A percentile compares a stretch with the other conserved stretches of the same genome.
Conservation (phyloP, 2,888 invertebrate species). For the Rhingia rostrata region DNA sequence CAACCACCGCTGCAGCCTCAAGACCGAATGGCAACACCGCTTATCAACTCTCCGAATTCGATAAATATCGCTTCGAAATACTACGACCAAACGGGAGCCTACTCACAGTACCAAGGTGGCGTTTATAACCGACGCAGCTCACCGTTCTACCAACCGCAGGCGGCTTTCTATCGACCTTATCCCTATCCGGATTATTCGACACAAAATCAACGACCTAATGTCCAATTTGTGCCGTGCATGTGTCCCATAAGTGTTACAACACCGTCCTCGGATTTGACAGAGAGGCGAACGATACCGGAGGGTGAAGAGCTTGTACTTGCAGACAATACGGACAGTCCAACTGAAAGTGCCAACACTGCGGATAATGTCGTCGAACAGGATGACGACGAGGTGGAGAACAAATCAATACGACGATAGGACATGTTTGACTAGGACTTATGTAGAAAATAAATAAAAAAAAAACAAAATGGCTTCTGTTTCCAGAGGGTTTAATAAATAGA, state of each 20-base stretch:
- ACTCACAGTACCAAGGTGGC: slow-evolving; percentile 68
- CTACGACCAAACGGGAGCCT: slow-evolving; percentile 41
- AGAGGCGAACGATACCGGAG: slow-evolving; percentile 51
- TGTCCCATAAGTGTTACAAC: slow-evolving; percentile 79
- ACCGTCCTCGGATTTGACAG: slow-evolving; percentile 16
- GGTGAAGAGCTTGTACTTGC: slow-evolving; percentile 43
- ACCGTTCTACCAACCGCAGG: slow-evolving; percentile 75
- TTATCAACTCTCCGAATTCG: slow-evolving; percentile 43
- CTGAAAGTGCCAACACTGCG: slow-evolving; percentile 34
- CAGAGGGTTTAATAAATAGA: too few relatives aligned
- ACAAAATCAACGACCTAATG: slow-evolving; percentile 75
- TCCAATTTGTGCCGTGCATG: slow-evolving; percentile 81
- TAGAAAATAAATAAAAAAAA: too few relatives aligned
- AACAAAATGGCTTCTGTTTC: too few relatives aligned
- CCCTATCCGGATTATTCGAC: slow-evolving; percentile 81
- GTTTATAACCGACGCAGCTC: slow-evolving; percentile 79
- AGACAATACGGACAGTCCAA: slow-evolving; percentile 29
- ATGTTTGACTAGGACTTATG: neutral
- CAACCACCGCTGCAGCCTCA: slow-evolving; percentile 39
- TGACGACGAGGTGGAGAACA: slow-evolving; percentile 36
- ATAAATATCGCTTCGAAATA: slow-evolving; percentile 33
- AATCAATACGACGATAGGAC: slow-evolving; percentile 13
- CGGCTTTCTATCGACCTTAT: slow-evolving; percentile 79
- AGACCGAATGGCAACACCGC: slow-evolving; percentile 53
- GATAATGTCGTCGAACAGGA: slow-evolving; percentile 50